Evolutionary conservation across 2,113 vertebrate genomes (phyloP).

Genomic region (Sprattus sprattus): DNA sequence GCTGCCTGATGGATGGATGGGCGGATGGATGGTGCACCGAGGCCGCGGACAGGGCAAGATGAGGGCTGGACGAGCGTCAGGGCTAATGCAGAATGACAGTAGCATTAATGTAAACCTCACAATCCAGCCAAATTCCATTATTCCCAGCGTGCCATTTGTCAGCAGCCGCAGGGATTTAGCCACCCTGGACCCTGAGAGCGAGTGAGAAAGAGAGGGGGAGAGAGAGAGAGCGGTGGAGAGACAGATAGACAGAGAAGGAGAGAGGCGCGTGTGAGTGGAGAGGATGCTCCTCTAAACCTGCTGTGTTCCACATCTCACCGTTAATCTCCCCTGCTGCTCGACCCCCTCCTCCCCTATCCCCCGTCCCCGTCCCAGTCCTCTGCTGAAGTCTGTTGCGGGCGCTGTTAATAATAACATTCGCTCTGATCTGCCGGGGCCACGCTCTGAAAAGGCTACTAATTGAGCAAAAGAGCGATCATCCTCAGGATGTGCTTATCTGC

Average conservation of each 20-base stretch:
- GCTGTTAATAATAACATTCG: conserved; percentile 70
- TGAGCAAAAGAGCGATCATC: conserved; percentile 73
- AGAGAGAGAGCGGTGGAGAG: neutral
- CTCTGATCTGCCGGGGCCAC: conserved; percentile 56
- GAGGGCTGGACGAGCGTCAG: conserved; percentile 34
- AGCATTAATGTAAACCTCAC: conserved; percentile 68
- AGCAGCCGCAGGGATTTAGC: conserved; percentile 50
- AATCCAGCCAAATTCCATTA: conserved; percentile 73
- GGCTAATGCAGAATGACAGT: conserved; percentile 67
- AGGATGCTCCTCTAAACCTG: conserved; percentile 49
- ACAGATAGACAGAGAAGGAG: neutral
- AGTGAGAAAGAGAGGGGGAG: neutral
- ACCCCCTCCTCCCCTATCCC: conserved; percentile 4
- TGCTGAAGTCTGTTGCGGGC: conserved; percentile 49
- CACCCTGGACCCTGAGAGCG: conserved; percentile 21
- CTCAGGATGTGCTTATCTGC: conserved; percentile 68
- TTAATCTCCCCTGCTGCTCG: conserved; percentile 62
- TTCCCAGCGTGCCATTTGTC: conserved; percentile 63
- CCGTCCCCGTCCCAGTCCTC: neutral
- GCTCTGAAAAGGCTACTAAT: conserved; percentile 71
- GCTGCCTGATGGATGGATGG: conserved; percentile 61
- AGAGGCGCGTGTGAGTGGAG: neutral
- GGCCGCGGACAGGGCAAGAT: conserved; percentile 26
- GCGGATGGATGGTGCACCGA: conserved; percentile 58
- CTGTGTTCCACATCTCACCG: conserved; percentile 51